phyloP scores from a whole-genome alignment of 2,888 invertebrate species.

The Caenorhabditis japonica region DNA sequence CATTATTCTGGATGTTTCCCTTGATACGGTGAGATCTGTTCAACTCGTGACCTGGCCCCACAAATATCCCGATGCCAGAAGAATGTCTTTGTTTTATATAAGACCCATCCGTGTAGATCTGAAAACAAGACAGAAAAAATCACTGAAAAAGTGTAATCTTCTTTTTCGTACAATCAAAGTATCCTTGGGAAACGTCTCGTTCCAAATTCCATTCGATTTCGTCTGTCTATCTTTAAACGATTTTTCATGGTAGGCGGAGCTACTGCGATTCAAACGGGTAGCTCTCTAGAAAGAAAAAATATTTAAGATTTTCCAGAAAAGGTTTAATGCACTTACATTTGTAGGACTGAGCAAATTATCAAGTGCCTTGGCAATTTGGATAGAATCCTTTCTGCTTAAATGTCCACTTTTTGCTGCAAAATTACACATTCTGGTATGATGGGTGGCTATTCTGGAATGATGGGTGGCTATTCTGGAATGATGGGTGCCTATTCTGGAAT shows the following conservation, averaged over 20 bases:
- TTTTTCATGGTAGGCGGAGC: slow-evolving; percentile 20
- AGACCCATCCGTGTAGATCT: slow-evolving; percentile 52
- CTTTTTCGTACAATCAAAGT: slow-evolving; percentile 16
- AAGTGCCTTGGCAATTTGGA: not conserved
- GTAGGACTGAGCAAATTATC: slow-evolving; percentile 39
- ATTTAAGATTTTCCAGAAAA: not conserved
- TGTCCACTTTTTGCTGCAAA: slow-evolving; percentile 14
- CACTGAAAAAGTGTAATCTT: not conserved
- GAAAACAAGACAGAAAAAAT: not conserved
- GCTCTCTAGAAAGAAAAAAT: slow-evolving; percentile 20
- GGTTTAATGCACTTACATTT: slow-evolving; percentile 15
- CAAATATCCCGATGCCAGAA: slow-evolving; percentile 48
- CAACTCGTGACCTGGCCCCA: slow-evolving; percentile 42
- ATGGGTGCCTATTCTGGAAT: no score
- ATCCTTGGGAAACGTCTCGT: slow-evolving; percentile 33
- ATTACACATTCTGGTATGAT: no score
- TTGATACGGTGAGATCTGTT: slow-evolving; percentile 47
- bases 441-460: no score
- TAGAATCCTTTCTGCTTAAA: slow-evolving; percentile 18
- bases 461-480: no score
- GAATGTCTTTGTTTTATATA: not conserved
- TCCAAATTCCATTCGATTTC: slow-evolving; percentile 38
- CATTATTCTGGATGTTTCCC: slow-evolving; percentile 36
- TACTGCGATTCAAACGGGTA: slow-evolving; percentile 8
- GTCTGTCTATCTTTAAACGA: slow-evolving; percentile 6